These are phyloP conservation scores for Drosophila parvula DNA, from an alignment of 1,140 invertebrate species.

Conservation along the genomic window DNA sequence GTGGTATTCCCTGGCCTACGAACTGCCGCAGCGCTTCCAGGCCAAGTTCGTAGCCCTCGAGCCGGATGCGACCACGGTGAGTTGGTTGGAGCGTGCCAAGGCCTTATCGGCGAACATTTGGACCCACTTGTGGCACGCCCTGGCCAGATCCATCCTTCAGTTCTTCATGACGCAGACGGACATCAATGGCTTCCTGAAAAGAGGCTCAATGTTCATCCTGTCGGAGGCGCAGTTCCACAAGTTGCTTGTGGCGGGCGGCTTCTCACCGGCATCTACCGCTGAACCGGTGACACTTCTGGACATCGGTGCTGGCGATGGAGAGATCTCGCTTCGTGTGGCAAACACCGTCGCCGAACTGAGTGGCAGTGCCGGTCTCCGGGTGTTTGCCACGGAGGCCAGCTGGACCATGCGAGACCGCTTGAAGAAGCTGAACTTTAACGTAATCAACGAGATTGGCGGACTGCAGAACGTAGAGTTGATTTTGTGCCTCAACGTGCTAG, in stretches of 20 bases:
- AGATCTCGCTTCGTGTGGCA: conserved; percentile 90
- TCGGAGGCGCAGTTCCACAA: conserved; percentile 89
- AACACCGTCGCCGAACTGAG: conserved; percentile 62
- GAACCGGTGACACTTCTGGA: conserved; percentile 87
- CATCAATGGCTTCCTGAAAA: conserved; percentile 90
- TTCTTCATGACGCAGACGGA: conserved; percentile 92
- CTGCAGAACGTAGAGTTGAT: conserved; percentile 86
- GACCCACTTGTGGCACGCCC: conserved; percentile 89
- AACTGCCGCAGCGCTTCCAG: conserved; percentile 75
- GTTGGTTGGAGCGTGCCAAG: conserved; percentile 88
- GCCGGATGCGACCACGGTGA: conserved; percentile 88
- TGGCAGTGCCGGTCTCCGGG: conserved; percentile 86
- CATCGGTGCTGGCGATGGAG: conserved; percentile 95
- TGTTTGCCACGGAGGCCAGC: conserved; percentile 94
- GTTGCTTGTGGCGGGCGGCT: conserved; percentile 84
- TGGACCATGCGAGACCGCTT: conserved; percentile 90
- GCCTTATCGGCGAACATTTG: conserved; percentile 89
- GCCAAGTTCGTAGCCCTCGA: conserved; percentile 86
- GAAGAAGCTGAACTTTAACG: conserved; percentile 87
- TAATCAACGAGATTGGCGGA: conserved; percentile 69
- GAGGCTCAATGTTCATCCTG: conserved; percentile 96
- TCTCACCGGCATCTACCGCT: conserved; percentile 51
- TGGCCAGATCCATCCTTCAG: conserved; percentile 88
- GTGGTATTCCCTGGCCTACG: conserved; percentile 86
- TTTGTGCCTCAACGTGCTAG: conserved; percentile 93